Conservation (phyloP, 53 echinoderm and acorn worm species). For the Pentamera pediparva region DNA sequence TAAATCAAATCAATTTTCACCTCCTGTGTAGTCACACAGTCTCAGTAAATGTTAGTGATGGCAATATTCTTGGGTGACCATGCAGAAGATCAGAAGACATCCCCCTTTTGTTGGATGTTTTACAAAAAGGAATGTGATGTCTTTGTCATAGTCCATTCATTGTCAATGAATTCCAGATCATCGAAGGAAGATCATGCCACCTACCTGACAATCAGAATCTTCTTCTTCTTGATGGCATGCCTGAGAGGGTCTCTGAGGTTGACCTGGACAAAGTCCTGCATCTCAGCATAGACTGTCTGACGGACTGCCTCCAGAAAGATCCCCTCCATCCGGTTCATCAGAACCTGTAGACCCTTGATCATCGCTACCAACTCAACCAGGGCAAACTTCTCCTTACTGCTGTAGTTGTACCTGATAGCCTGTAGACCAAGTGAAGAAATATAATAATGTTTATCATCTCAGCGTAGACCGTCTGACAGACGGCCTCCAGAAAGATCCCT, state of each 20-base stretch:
- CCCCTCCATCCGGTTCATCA: constrained; percentile 98
- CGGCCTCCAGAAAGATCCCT: constrained; percentile 78
- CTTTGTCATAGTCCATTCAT: no score
- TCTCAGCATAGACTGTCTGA: constrained; percentile 85
- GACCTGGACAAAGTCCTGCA: constrained; percentile 92
- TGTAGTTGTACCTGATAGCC: constrained; percentile 99
- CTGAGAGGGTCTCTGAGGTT: constrained; percentile 79
- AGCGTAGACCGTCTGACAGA: constrained; percentile 69
- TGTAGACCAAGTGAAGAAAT: not conserved
- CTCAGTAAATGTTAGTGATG: no score
- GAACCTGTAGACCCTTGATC: constrained; percentile 96
- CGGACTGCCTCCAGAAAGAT: constrained; percentile 91
- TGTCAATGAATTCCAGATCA: no score
- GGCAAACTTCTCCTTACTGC: constrained; percentile 94
- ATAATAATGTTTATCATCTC: constrained; percentile 60
- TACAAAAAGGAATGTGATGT: not conserved
- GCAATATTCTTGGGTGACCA: no score
- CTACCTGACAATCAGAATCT: constrained; percentile 80
- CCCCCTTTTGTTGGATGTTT: not conserved
- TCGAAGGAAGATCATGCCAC: no score
- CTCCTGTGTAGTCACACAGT: no score
- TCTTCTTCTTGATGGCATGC: constrained; percentile 87
- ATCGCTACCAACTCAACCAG: constrained; percentile 97
- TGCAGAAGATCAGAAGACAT: not conserved
- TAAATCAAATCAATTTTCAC: no score